These are phyloP conservation scores for Podiceps cristatus DNA, from an alignment of 2,113 vertebrate species.

Conservation along the genomic window DNA sequence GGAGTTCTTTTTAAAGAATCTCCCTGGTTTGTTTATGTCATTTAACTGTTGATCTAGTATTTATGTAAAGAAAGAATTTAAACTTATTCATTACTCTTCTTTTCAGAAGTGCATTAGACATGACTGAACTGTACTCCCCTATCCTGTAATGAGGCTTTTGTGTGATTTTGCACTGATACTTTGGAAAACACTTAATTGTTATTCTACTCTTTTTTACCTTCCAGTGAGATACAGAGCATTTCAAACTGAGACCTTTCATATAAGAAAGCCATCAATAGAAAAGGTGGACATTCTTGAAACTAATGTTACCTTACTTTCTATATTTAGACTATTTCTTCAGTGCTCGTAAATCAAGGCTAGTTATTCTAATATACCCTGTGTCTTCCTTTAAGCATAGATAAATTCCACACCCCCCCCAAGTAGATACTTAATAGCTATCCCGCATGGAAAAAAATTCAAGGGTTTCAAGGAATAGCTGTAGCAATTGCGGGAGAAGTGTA, in stretches of 20 bases:
- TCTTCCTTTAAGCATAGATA: neutral
- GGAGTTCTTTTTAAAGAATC: neutral
- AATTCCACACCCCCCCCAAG: neutral
- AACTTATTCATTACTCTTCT: neutral
- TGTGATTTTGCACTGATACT: neutral
- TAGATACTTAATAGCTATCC: slow-evolving; percentile 51
- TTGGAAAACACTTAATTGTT: neutral
- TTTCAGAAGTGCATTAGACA: neutral
- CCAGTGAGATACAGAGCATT: neutral
- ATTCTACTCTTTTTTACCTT: neutral
- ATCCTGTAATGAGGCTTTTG: neutral
- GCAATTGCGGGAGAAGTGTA: slow-evolving; percentile 77
- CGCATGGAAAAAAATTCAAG: slow-evolving; percentile 15
- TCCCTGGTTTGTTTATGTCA: neutral
- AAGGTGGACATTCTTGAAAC: neutral
- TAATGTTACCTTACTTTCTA: neutral
- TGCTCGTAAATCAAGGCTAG: neutral
- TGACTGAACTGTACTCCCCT: neutral
- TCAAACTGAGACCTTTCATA: neutral
- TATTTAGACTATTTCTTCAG: neutral
- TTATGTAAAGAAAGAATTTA: neutral
- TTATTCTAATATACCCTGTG: neutral
- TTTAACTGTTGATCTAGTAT: neutral
- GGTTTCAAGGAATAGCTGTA: slow-evolving; percentile 71
- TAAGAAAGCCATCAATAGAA: neutral